A percentile compares a stretch with the other conserved stretches of the same genome.
phyloP scores from a whole-genome alignment of 1,140 invertebrate genomes.

The Cherax destructor region DNA sequence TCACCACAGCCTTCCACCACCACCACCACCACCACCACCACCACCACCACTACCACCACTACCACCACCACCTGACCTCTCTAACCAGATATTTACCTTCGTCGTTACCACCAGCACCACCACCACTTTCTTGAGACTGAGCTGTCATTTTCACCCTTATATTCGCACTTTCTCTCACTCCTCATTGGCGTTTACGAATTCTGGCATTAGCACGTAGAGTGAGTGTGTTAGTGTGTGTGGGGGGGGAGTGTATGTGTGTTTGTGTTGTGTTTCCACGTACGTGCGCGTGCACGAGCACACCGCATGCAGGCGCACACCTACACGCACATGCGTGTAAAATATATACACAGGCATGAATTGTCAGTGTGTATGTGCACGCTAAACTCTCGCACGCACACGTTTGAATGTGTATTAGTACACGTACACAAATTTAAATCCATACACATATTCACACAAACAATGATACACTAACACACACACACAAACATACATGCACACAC shows the following conservation, averaged over 20 bases:
- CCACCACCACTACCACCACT: neutral
- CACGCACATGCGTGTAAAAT: neutral
- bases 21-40: too few species aligned
- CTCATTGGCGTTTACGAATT: neutral
- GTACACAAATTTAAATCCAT: neutral
- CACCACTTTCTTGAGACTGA: neutral
- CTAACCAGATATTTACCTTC: neutral
- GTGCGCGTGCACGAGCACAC: too few species aligned
- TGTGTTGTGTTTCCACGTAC: too few species aligned
- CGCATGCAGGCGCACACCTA: neutral
- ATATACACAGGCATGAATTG: neutral
- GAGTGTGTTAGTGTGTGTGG: too few species aligned
- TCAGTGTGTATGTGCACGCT: neutral
- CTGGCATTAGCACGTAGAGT: too few species aligned
- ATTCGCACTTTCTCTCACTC: neutral
- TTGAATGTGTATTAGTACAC: neutral
- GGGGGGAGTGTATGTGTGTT: too few species aligned
- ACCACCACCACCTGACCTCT: neutral
- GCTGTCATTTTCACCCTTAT: neutral
- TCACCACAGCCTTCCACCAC: neutral
- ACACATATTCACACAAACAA: conserved; percentile 5
- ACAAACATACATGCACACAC: conserved; percentile 26
- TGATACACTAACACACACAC: conserved; percentile 4
- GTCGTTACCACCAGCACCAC: neutral
- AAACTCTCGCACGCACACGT: neutral